These are phyloP conservation scores for Philopedon plagiatum DNA, from an alignment of 2,888 invertebrate genomes.

Conservation along the genomic window DNA sequence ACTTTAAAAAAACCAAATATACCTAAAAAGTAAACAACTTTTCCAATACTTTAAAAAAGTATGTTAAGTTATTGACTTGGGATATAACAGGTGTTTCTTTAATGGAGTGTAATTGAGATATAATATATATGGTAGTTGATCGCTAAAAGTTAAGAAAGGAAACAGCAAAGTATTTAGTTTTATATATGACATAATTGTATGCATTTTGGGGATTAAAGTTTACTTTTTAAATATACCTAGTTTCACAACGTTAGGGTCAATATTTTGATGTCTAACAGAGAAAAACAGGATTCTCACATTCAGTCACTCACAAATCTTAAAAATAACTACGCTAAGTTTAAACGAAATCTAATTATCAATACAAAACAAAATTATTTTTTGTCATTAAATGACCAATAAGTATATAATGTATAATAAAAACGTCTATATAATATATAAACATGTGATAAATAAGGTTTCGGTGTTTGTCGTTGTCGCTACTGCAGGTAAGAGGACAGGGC, in stretches of 20 bases:
- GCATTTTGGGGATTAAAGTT: too few relatives aligned
- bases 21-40: constrained; percentile 4
- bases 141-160: too few relatives aligned
- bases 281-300: constrained; percentile 59
- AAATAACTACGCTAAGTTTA: constrained; percentile 36
- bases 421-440: constrained; percentile 65
- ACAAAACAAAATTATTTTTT: constrained; percentile 39
- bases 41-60: too few relatives aligned
- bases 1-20: background rate
- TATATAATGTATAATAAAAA: constrained; percentile 66
- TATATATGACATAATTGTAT: too few relatives aligned
- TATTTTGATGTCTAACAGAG: constrained; percentile 55
- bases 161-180: too few relatives aligned
- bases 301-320: constrained; percentile 57
- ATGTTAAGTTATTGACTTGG: too few relatives aligned
- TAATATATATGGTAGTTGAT: too few relatives aligned
- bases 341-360: constrained; percentile 39
- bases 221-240: background rate
- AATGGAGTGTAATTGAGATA: too few relatives aligned
- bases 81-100: too few relatives aligned
- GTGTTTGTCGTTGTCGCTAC: constrained; percentile 66
- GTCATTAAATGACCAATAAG: constrained; percentile 68
- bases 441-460: constrained; percentile 63
- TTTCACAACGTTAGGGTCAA: constrained; percentile 11
- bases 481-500: constrained; percentile 71